A percentile compares a stretch with the other conserved stretches of the same genome.
These are phyloP conservation scores for Lethocerus indicus DNA, from an alignment of 1,140 invertebrate species.

Conservation along the genomic window DNA sequence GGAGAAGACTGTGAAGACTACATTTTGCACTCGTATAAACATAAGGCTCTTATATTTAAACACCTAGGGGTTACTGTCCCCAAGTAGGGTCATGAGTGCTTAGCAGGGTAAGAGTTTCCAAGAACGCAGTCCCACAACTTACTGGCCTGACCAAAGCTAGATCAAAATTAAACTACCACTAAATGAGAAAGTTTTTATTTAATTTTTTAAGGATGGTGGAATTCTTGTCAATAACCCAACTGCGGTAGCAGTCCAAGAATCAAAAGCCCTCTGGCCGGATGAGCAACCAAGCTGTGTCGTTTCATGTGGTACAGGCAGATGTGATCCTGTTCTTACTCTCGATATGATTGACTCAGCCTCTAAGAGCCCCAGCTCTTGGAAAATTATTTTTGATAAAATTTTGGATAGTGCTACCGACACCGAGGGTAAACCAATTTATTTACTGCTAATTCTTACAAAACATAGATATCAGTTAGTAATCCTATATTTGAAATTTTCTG, in stretches of 20 bases:
- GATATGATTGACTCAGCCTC: constrained; percentile 21
- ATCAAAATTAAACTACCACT: too few species aligned
- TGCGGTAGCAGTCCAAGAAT: constrained; percentile 76
- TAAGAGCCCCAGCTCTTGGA: constrained; percentile 39
- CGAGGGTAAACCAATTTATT: constrained; percentile 39
- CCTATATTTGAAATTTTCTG: background rate
- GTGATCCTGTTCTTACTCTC: constrained; percentile 22
- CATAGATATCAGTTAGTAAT: background rate
- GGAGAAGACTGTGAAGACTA: too few species aligned
- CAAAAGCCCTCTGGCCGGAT: constrained; percentile 67
- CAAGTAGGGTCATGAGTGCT: too few species aligned
- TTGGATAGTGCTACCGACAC: constrained; percentile 82
- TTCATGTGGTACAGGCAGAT: constrained; percentile 69
- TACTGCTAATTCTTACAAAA: background rate
- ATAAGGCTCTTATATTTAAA: too few species aligned
- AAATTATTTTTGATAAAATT: constrained; percentile 66
- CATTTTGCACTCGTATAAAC: too few species aligned
- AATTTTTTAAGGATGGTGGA: constrained; percentile 77
- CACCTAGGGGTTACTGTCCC: too few species aligned
- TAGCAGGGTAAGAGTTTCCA: too few species aligned
- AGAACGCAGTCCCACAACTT: too few species aligned
- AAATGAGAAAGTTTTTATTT: too few species aligned
- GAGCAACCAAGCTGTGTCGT: constrained; percentile 66
- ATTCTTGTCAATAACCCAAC: constrained; percentile 83
- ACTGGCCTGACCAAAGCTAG: too few species aligned